A percentile compares a stretch with the other conserved stretches of the same genome.
phyloP scores from a whole-genome alignment of 1,140 invertebrate species.

The Manduca sexta region DNA sequence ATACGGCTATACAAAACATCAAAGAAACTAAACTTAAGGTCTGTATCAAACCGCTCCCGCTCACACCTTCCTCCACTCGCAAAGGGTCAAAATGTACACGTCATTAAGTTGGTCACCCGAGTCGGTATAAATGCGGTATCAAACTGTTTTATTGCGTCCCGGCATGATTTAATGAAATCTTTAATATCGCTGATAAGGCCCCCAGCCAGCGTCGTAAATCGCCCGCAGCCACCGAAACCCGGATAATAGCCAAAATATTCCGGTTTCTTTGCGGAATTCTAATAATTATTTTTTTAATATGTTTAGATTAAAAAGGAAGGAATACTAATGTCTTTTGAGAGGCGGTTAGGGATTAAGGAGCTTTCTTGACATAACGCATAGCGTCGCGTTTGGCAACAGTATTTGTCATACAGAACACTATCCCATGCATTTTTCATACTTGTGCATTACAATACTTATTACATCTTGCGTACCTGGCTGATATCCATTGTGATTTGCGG shows the following conservation, averaged over 20 bases:
- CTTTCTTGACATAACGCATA: no score
- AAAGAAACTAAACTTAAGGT: background rate
- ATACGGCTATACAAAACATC: no score
- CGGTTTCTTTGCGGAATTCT: background rate
- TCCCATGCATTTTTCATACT: no score
- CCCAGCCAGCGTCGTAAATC: slow-evolving; percentile 44
- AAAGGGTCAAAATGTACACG: slow-evolving; percentile 42
- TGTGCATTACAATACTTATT: no score
- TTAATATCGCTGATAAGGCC: slow-evolving; percentile 66
- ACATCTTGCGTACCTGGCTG: no score
- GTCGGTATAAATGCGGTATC: slow-evolving; percentile 57
- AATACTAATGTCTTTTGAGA: no score
- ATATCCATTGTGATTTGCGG: no score
- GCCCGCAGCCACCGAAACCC: slow-evolving; percentile 14
- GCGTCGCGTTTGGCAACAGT: no score
- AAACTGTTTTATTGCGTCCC: slow-evolving; percentile 67
- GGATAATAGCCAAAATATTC: slow-evolving; percentile 29
- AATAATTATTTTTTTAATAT: no score
- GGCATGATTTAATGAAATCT: slow-evolving; percentile 70
- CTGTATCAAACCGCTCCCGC: background rate
- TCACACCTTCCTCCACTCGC: slow-evolving; percentile 8
- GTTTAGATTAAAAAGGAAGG: no score
- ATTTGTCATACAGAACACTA: no score
- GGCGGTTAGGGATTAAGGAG: no score
- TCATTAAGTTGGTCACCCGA: slow-evolving; percentile 62